These are phyloP conservation scores for Bombus cullumanus DNA, from an alignment of 1,140 invertebrate species.

Conservation along the genomic window DNA sequence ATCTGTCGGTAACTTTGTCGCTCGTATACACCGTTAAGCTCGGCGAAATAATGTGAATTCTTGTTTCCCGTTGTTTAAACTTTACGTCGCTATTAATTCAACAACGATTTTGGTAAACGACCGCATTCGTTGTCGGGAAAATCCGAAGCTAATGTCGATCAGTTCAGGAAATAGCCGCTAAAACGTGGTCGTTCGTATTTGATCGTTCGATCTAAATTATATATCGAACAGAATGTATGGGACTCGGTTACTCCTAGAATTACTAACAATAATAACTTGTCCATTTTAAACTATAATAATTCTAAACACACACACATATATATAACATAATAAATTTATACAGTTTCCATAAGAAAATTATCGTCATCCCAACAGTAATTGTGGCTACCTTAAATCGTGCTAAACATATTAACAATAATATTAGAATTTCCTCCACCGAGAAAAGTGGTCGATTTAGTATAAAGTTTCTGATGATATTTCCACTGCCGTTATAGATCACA, in stretches of 20 bases:
- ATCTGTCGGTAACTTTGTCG: neutral
- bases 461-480: neutral
- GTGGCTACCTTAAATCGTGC: too few relatives aligned
- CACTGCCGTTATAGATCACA: neutral
- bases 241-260: too few relatives aligned
- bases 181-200: conserved; percentile 25
- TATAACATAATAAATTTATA: too few relatives aligned
- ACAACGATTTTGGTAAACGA: neutral
- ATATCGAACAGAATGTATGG: too few relatives aligned
- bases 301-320: neutral
- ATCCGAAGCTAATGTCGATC: conserved; percentile 1
- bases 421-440: too few relatives aligned
- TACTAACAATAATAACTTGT: neutral
- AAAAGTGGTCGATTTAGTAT: neutral
- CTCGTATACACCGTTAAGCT: neutral
- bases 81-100: conserved; percentile 9
- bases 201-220: conserved; percentile 13
- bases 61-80: neutral
- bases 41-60: neutral
- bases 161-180: conserved; percentile 9
- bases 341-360: too few relatives aligned
- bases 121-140: neutral
- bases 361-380: too few relatives aligned
- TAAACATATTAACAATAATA: too few relatives aligned
- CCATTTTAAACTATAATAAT: neutral